Conservation (phyloP, 2,797 vertebrate species). For the Falco peregrinus region DNA sequence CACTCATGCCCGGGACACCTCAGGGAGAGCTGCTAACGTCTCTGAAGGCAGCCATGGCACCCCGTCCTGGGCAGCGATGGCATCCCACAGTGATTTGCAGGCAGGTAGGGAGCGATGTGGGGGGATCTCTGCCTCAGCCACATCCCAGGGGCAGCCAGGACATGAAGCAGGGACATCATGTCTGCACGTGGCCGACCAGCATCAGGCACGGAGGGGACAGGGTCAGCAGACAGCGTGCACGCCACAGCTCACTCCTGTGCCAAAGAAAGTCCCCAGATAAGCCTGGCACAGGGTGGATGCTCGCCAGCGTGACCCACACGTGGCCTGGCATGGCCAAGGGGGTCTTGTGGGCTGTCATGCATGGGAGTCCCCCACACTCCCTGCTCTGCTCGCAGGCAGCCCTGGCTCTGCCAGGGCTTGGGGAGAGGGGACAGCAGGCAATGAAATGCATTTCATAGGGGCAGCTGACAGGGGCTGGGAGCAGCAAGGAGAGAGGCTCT, state of each 20-base stretch:
- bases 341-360: too few relatives aligned
- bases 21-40: background rate
- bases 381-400: rapidly evolving
- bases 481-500: background rate
- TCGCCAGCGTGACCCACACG: rapidly evolving
- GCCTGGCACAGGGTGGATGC: background rate
- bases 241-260: background rate
- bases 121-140: background rate
- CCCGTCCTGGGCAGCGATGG: background rate
- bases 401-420: rapidly evolving
- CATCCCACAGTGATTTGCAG: background rate
- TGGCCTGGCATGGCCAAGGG: rapidly evolving
- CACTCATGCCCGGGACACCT: background rate
- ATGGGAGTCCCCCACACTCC: rapidly evolving
- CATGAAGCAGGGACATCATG: background rate
- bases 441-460: background rate
- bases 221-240: background rate
- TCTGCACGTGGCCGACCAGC: rapidly evolving
- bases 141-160: background rate
- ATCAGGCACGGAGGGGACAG: background rate
- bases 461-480: background rate
- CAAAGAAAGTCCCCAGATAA: background rate
- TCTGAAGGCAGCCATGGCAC: rapidly evolving
- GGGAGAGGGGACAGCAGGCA: background rate
- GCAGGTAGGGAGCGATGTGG: background rate